Evolutionary conservation across 2,113 vertebrate species (phyloP).

Genomic region (Anoplopoma fimbria): DNA sequence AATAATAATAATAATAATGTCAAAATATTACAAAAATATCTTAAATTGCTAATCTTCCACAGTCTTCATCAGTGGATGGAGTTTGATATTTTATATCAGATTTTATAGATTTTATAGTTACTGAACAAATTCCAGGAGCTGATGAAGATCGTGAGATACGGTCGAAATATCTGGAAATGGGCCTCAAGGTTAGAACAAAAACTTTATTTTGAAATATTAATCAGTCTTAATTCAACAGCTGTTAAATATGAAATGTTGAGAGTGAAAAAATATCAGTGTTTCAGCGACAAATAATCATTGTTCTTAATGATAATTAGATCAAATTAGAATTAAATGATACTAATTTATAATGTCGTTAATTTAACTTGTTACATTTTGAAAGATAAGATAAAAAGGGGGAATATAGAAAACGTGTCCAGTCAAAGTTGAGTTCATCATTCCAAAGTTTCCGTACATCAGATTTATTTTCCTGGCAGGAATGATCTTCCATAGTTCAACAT

Average conservation of each 20-base stretch:
- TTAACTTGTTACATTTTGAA: background rate
- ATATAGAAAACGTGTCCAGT: background rate
- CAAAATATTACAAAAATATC: too few species aligned
- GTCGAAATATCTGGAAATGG: background rate
- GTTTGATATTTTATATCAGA: constrained; percentile 16
- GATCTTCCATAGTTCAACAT: background rate
- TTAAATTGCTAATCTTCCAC: background rate
- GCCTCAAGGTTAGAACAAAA: background rate
- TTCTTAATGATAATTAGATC: background rate
- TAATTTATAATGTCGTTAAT: background rate
- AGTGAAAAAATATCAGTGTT: background rate
- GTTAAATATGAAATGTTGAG: background rate
- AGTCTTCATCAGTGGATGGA: background rate
- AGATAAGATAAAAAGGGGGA: background rate
- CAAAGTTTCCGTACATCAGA: background rate
- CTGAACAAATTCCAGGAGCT: background rate
- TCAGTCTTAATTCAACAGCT: constrained; percentile 13
- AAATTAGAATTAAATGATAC: background rate
- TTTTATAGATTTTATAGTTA: constrained; percentile 19
- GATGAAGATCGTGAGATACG: background rate
- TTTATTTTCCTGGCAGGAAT: constrained; percentile 29
- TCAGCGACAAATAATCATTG: background rate
- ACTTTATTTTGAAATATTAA: background rate
- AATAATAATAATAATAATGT: background rate
- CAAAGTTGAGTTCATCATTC: background rate